Conservation (phyloP, 2,113 vertebrate species). For the Microtus oregoni region DNA sequence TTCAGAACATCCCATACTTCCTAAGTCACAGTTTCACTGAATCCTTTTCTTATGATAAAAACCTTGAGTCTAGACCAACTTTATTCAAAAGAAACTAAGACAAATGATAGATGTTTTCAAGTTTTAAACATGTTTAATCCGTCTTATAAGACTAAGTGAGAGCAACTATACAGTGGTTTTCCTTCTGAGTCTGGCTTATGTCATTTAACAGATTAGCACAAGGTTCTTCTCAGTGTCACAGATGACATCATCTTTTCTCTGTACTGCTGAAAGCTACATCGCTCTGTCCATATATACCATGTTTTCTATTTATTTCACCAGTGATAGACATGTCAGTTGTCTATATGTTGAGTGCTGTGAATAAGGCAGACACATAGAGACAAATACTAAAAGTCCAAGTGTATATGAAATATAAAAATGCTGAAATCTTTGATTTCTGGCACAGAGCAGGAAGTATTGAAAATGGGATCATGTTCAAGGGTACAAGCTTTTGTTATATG, state of each 20-base stretch:
- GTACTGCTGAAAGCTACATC: no score
- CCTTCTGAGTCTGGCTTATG: neutral
- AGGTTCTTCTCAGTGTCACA: neutral
- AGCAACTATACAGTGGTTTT: neutral
- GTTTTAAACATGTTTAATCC: neutral
- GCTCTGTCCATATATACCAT: rapidly evolving
- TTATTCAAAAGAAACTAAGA: neutral
- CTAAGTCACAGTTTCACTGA: neutral
- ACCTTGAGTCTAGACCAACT: neutral
- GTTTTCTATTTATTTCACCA: neutral
- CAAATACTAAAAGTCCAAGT: neutral
- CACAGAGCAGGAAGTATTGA: neutral
- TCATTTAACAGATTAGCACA: no score
- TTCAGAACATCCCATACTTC: neutral
- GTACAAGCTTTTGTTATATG: neutral
- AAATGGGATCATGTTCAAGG: neutral
- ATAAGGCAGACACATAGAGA: neutral
- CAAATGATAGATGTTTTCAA: neutral
- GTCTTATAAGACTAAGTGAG: neutral
- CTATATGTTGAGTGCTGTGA: neutral
- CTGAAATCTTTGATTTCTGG: neutral
- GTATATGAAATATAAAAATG: neutral
- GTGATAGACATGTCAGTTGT: neutral
- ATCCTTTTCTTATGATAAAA: neutral
- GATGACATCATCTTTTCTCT: neutral